Percentiles rank a stretch among this genome's conserved stretches.
phyloP scores from a whole-genome alignment of 2,797 vertebrate species.

The Glossophaga mutica region DNA sequence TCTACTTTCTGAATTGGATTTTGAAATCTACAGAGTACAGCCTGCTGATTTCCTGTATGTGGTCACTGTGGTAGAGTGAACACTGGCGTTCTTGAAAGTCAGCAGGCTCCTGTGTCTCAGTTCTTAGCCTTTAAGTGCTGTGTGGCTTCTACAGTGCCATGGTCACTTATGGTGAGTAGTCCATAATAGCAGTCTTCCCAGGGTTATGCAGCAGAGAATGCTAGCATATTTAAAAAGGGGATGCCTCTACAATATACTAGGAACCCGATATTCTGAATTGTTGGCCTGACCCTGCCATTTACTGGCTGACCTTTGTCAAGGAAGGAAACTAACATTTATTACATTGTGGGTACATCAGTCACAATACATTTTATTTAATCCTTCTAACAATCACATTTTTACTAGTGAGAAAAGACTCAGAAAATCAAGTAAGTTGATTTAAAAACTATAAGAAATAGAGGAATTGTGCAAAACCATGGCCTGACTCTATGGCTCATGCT shows the following conservation, averaged over 20 bases:
- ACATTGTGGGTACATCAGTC: not conserved
- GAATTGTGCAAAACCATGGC: not conserved
- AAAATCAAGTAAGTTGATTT: conserved; percentile 28
- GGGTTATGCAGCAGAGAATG: not conserved
- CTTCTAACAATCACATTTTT: conserved; percentile 1
- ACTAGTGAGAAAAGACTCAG: conserved; percentile 3
- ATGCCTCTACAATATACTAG: not conserved
- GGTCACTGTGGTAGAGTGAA: not conserved
- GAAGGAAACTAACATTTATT: not conserved
- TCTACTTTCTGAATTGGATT: not conserved
- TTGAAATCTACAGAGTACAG: not conserved
- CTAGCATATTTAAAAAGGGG: not conserved
- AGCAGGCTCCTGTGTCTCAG: not conserved
- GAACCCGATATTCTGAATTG: not conserved
- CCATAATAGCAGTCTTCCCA: not conserved
- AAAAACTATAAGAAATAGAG: not conserved
- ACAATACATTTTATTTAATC: not conserved
- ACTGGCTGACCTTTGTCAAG: not conserved
- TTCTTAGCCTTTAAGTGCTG: not conserved
- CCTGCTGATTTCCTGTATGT: not conserved
- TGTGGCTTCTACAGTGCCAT: not conserved
- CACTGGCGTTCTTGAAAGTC: not conserved
- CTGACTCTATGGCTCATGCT: not conserved
- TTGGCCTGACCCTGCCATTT: not conserved
- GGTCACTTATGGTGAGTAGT: not conserved